Base-by-base conservation (phyloP, 2,888 invertebrate genomes). In the Ochropleura leucogaster region DNA sequence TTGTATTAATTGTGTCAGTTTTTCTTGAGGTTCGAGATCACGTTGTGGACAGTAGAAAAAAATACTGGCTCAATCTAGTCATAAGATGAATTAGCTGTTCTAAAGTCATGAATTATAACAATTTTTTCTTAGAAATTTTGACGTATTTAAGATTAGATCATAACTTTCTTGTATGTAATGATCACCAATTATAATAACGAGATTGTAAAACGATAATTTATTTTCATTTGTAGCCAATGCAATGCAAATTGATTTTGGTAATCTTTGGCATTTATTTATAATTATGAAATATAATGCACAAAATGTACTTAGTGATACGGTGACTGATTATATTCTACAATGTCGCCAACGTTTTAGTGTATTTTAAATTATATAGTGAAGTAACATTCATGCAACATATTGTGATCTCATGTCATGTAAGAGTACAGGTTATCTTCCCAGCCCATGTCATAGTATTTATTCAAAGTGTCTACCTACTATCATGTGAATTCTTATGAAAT, bases 61-160 rank as follows among this genome's bases (percentile, higher is more conserved):
- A 90, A 90, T 91, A 95, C 96, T 96, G 96, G 95, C 96, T 96
- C 96, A 96, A 96, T 96, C 96, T 96, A 96, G 96, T 96, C 96
- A 96, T 96, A 96, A 96, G 96, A 95, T 95, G 94, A 95, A 95
- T 95, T 93, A 94, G 93, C 93, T 93, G 92, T 94, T 94, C 91
- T 92, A 91, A 93, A 92, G 94, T 94, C 95, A 93, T 90, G 89
- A 93, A 92, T 90, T 91, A 92, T 89, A 90, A 88, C 88, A 88
- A 80, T 83, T 93, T 93, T 93, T 92, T 93, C 93, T 92, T 94
- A 93, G 91, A 92, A 92, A 91, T 92, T 93, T 94, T 94, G 90
- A 92, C 91, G 91, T 94, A 92, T 90, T 92, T 94, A 93, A 92
- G 90, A 90, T 92, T 88, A 90, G 89, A 89, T 88, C 87, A 88